Percentiles rank a stretch among this genome's conserved stretches.
Evolutionary conservation across 2,888 invertebrate genomes (phyloP).

Genomic region (Phorcus lineatus): DNA sequence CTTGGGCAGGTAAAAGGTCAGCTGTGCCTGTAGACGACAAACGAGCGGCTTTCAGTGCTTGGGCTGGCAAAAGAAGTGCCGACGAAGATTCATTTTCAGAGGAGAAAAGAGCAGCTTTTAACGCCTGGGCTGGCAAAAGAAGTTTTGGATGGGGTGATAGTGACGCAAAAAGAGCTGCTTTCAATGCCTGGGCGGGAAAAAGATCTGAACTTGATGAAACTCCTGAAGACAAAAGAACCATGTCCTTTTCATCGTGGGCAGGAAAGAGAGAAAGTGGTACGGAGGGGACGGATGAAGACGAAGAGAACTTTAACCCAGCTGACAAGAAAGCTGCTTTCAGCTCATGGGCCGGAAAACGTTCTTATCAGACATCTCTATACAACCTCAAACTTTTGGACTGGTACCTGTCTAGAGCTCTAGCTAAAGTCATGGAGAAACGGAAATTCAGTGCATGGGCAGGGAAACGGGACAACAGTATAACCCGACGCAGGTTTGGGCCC

Average conservation of each 20-base stretch:
- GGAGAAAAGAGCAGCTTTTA: slow-evolving; percentile 16
- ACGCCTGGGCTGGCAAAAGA: slow-evolving; percentile 21
- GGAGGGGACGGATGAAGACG: background rate
- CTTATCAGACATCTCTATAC: background rate
- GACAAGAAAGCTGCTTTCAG: slow-evolving; percentile 11
- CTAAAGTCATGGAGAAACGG: slow-evolving; percentile 3
- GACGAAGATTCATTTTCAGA: background rate
- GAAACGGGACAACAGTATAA: background rate
- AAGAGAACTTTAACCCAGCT: background rate
- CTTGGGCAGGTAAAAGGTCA: slow-evolving; percentile 22
- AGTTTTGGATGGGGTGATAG: background rate
- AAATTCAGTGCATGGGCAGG: slow-evolving; percentile 22
- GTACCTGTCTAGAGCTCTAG: background rate
- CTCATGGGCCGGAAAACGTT: slow-evolving; percentile 17
- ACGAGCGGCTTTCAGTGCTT: slow-evolving; percentile 7
- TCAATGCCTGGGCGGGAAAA: background rate
- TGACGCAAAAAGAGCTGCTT: too few species aligned
- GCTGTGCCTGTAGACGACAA: background rate
- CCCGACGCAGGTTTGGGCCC: background rate
- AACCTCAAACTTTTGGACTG: slow-evolving; percentile 5
- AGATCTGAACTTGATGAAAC: background rate
- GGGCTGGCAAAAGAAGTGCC: slow-evolving; percentile 9
- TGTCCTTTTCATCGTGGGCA: background rate
- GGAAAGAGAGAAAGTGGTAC: background rate
- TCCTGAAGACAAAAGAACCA: background rate